Conservation (phyloP, 1,140 invertebrate species). For the Drosophila fuyamai region DNA sequence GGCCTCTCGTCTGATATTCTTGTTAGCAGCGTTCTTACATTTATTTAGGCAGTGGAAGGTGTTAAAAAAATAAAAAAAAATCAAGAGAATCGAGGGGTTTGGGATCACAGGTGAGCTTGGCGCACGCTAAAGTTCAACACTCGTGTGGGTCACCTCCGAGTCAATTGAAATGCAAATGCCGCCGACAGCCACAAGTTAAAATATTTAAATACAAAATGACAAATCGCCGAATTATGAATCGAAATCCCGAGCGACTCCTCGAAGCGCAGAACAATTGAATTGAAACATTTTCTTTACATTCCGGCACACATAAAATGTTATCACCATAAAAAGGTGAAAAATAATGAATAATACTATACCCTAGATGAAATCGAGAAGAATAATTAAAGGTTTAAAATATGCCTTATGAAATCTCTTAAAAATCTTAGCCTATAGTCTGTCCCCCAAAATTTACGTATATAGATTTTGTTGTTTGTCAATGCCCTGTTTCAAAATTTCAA, state of each 20-base stretch:
- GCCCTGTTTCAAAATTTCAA: too few relatives aligned
- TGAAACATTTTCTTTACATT: slow-evolving; percentile 27
- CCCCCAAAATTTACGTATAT: too few relatives aligned
- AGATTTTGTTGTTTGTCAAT: too few relatives aligned
- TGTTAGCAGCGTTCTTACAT: slow-evolving; percentile 51
- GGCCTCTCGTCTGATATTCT: slow-evolving; percentile 12
- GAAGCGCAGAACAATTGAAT: slow-evolving; percentile 12
- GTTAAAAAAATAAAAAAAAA: slow-evolving; percentile 53
- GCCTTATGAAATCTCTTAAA: too few relatives aligned
- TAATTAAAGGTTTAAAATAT: too few relatives aligned
- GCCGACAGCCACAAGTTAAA: slow-evolving; percentile 52
- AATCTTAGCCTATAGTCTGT: too few relatives aligned
- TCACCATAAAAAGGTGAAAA: neutral
- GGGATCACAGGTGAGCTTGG: slow-evolving; percentile 37
- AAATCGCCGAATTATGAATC: slow-evolving; percentile 78
- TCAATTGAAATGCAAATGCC: slow-evolving; percentile 78
- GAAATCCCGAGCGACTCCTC: slow-evolving; percentile 24
- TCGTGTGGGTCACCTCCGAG: slow-evolving; percentile 43
- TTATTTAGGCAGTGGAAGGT: slow-evolving; percentile 60
- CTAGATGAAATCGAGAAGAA: neutral
- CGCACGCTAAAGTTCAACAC: slow-evolving; percentile 74
- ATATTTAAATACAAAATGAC: slow-evolving; percentile 81
- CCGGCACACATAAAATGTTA: slow-evolving; percentile 14
- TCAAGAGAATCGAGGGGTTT: neutral
- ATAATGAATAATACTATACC: neutral